Conservation (phyloP, 2,113 vertebrate genomes). For the Microcebus griseorufus region DNA sequence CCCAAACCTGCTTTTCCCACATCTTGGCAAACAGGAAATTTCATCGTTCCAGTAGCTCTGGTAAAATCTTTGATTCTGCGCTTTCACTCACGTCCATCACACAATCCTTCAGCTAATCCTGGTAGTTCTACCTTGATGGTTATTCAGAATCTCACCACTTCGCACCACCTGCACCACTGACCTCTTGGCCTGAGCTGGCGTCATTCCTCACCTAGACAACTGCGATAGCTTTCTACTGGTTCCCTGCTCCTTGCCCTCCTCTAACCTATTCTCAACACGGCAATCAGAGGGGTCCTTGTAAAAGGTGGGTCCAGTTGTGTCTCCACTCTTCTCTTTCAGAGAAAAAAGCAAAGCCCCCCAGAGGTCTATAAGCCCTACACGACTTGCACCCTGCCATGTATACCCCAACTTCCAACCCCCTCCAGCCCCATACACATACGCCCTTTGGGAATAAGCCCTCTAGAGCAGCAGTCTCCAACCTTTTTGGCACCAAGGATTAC, state of each 20-base stretch:
- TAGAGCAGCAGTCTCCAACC: not conserved
- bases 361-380: not conserved
- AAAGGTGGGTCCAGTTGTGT: not conserved
- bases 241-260: not conserved
- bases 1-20: not conserved
- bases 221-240: accelerated
- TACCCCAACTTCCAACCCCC: too few species aligned
- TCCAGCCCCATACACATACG: not conserved
- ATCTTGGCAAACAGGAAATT: not conserved
- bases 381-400: not conserved
- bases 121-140: accelerated
- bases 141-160: not conserved
- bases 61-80: not conserved
- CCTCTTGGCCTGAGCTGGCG: not conserved
- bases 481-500: too few species aligned
- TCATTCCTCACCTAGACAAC: too few species aligned
- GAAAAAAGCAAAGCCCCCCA: not conserved
- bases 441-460: not conserved
- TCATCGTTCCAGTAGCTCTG: not conserved
- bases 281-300: not conserved
- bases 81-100: not conserved
- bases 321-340: not conserved
- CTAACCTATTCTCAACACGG: not conserved
- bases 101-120: not conserved
- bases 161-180: not conserved